Evolutionary conservation across 2,113 vertebrate species (phyloP), one percentile per base, ranked within the genome.

Genomic region (Crocuta crocuta): DNA sequence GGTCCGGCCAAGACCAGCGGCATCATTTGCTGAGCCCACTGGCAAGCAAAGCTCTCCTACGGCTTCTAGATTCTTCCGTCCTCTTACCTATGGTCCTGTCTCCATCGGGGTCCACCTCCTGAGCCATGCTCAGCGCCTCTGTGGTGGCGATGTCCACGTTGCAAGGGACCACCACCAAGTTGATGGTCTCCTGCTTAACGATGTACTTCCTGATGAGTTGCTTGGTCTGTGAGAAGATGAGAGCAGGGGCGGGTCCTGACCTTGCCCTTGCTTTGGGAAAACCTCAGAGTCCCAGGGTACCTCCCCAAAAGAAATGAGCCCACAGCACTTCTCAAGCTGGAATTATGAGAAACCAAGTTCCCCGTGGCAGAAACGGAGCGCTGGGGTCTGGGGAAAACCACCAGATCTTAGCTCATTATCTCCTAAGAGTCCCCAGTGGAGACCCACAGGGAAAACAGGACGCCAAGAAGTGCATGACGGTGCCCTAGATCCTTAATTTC

Each of bases 81-180:
- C 35, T 39, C 98, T 98, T 89, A 99, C 99, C 99, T 91, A 99
- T 95, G 88, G 99, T 99, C 80, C 99, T 99, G 91, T 99, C 99
- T 82, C 99, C 99, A 0, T 95, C 96, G 17, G 99, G 99, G 92
- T 99, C 99, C 98, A 99, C 99, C 55, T 99, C 98, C 93, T 99
- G 99, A 7, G 99, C 99, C 99, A 99, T 99, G 98, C 99, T 98
- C 98, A 99, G 94, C 0, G 99, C 99, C 98, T 99, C 99, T 0
- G 99, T 99, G 97, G 99, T 99, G 31, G 99, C 99, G 1, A 99
- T 99, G 98, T 99, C 99, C 98, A 99, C 99, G 0, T 99, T 99
- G 89, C 99, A 98, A 0, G 99, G 99, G 55, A 99, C 99, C 71
- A 99, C 99, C 48, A 99, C 99, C 98, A 99, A 96, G 96, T 98